A percentile compares a stretch with the other conserved stretches of the same genome.
Evolutionary conservation across 2,113 vertebrate genomes (phyloP).

Genomic region (Cebus imitator): DNA sequence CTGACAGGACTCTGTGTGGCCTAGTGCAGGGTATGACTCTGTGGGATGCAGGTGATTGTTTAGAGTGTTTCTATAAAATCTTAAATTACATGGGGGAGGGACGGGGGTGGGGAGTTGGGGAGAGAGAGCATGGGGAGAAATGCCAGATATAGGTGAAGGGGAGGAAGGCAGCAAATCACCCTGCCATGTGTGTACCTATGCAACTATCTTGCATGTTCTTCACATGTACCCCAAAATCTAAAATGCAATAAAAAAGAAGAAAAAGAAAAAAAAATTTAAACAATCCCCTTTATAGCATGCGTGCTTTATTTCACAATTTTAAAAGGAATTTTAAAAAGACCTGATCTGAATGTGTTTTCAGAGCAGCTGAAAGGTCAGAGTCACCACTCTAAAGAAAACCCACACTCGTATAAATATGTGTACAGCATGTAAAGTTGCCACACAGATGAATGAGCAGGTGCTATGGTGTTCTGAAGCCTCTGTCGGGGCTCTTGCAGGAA

Average conservation of each 20-base stretch:
- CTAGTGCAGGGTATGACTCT: accelerated
- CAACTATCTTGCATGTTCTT: no score
- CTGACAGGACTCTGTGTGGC: accelerated
- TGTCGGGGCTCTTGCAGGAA: accelerated
- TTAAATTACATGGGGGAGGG: background rate
- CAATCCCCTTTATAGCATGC: background rate
- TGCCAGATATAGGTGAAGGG: no score
- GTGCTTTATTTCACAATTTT: background rate
- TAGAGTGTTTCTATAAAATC: background rate
- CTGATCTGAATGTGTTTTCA: background rate
- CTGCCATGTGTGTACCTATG: no score
- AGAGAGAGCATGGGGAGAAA: no score
- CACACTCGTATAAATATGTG: background rate
- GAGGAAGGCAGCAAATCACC: no score
- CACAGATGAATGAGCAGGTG: background rate
- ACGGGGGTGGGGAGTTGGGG: no score
- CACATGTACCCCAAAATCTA: no score
- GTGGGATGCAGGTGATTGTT: accelerated
- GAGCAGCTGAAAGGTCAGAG: background rate
- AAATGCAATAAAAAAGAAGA: no score
- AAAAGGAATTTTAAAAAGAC: background rate
- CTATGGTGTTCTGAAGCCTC: accelerated
- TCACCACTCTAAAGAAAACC: background rate
- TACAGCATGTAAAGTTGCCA: background rate
- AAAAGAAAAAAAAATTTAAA: background rate